Conservation (phyloP, 2,113 vertebrate genomes). For the Mormyrus iriodes region DNA sequence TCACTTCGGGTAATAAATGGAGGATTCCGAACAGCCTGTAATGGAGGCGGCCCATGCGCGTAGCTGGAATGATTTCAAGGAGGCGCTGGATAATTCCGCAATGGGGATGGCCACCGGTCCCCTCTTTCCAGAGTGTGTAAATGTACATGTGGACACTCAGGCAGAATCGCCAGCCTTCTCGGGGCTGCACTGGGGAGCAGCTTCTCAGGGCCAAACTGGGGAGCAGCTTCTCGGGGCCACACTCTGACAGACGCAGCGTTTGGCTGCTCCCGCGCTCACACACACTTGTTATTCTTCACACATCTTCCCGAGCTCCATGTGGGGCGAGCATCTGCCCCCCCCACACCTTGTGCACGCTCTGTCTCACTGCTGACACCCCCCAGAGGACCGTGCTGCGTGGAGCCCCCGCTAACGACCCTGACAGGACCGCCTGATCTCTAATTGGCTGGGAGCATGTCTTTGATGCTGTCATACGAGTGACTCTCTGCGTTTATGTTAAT, state of each 20-base stretch:
- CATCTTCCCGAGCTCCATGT: background rate
- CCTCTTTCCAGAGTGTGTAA: background rate
- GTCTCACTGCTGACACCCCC: constrained; percentile 60
- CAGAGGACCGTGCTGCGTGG: constrained; percentile 51
- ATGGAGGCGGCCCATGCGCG: background rate
- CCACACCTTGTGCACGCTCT: constrained; percentile 46
- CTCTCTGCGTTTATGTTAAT: constrained; percentile 60
- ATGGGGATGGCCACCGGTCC: background rate
- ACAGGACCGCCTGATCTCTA: constrained; percentile 53
- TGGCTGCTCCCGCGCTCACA: background rate
- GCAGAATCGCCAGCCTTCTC: background rate
- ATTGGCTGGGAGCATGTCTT: constrained; percentile 59
- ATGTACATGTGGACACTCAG: background rate
- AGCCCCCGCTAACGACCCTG: constrained; percentile 55
- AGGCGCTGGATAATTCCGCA: background rate
- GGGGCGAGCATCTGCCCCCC: constrained; percentile 36
- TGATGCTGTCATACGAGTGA: constrained; percentile 60
- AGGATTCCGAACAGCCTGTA: background rate
- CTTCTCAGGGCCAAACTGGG: no score
- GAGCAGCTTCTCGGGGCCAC: background rate
- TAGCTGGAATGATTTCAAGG: background rate
- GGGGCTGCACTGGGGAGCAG: no score
- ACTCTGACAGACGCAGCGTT: background rate
- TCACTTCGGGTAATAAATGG: background rate
- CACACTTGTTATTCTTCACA: background rate